These are phyloP conservation scores for Synergus laeviventris DNA, from an alignment of 2,888 invertebrate genomes.

Conservation along the genomic window DNA sequence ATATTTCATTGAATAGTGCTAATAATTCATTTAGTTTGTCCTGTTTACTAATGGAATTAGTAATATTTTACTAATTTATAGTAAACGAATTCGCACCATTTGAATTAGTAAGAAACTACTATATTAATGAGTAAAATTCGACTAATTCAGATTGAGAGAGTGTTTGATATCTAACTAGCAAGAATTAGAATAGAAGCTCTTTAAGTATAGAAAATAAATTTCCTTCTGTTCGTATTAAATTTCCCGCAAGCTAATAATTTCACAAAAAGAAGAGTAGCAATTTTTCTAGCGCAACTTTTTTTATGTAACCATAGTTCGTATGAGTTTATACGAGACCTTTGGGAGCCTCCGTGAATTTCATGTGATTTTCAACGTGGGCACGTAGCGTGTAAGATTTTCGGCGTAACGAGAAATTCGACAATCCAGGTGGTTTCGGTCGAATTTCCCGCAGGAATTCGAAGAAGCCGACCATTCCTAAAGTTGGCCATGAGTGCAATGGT, in stretches of 20 bases:
- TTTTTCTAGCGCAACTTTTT: constrained; percentile 3
- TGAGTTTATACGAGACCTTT: constrained; percentile 29
- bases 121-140: too few species aligned
- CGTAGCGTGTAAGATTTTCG: constrained; percentile 55
- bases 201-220: neutral
- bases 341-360: constrained; percentile 26
- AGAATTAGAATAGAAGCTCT: neutral
- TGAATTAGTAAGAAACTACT: too few species aligned
- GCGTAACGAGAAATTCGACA: constrained; percentile 57
- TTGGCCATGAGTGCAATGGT: constrained; percentile 14
- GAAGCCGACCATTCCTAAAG: constrained; percentile 43
- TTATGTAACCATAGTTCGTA: constrained; percentile 16
- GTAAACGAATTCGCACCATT: too few species aligned
- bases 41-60: too few species aligned
- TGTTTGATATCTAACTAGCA: neutral
- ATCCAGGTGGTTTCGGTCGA: constrained; percentile 50
- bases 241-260: constrained; percentile 7
- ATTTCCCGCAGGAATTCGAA: constrained; percentile 55
- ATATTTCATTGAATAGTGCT: too few species aligned
- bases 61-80: too few species aligned
- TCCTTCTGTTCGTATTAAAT: neutral
- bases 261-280: neutral
- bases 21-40: too few species aligned
- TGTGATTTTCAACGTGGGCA: constrained; percentile 45
- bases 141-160: too few species aligned